Percentiles rank a stretch among this genome's conserved stretches.
phyloP scores from a whole-genome alignment of 2,888 invertebrate genomes.

The Cheilosia impressa region DNA sequence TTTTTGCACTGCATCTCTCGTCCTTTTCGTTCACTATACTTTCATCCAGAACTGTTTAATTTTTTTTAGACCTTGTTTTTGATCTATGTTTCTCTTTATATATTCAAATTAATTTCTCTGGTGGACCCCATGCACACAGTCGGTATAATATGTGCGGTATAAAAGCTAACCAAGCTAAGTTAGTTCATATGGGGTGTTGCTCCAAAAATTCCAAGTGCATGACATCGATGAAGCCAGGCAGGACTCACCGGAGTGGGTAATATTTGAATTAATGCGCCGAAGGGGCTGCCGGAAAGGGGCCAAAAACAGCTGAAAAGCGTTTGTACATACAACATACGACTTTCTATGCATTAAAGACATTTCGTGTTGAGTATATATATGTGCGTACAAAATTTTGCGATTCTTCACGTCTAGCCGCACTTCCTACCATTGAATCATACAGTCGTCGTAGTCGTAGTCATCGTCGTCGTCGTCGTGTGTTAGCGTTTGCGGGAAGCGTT shows the following conservation, averaged over 20 bases:
- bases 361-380: conserved; percentile 8
- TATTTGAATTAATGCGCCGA: conserved; percentile 52
- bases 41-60: conserved; percentile 31
- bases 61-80: conserved; percentile 22
- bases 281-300: not conserved
- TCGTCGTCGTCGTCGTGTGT: conserved; percentile 20
- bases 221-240: conserved; percentile 54
- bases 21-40: conserved; percentile 28
- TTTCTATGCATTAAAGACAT: conserved; percentile 47
- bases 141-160: not conserved
- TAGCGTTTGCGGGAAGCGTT: conserved; percentile 4
- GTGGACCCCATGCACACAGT: conserved; percentile 29
- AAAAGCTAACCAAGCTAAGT: conserved; percentile 44
- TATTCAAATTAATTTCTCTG: conserved; percentile 71
- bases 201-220: conserved; percentile 66
- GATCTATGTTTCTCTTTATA: conserved; percentile 5
- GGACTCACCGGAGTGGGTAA: conserved; percentile 27
- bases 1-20: conserved; percentile 1
- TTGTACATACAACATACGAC: not conserved
- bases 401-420: conserved; percentile 66
- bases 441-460: conserved; percentile 18
- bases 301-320: conserved; percentile 14
- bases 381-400: conserved; percentile 52
- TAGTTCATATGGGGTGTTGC: conserved; percentile 61
- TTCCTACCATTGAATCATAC: conserved; percentile 67